These are phyloP conservation scores for Anodontia alba DNA, from an alignment of 2,888 invertebrate genomes.

Conservation along the genomic window DNA sequence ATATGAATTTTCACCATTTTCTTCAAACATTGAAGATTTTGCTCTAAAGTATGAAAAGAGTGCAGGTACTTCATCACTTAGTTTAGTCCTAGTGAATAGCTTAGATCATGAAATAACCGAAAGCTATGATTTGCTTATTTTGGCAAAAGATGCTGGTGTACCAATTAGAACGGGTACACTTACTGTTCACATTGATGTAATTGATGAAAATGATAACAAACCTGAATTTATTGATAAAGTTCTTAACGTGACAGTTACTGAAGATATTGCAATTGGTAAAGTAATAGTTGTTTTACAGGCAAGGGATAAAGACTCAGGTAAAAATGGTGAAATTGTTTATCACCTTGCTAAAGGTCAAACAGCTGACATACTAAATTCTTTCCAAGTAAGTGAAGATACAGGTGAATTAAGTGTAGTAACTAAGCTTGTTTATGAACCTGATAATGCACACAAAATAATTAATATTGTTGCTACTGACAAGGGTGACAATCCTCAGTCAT, in stretches of 20 bases:
- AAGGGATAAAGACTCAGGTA: constrained; percentile 92
- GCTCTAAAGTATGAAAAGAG: constrained; percentile 15
- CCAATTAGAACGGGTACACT: constrained; percentile 66
- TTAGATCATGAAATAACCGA: constrained; percentile 58
- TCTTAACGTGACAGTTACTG: constrained; percentile 58
- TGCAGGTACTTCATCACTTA: constrained; percentile 29
- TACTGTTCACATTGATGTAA: constrained; percentile 57
- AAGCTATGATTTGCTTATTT: constrained; percentile 48
- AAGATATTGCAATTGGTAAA: constrained; percentile 59
- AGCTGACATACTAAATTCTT: constrained; percentile 54
- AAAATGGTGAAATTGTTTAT: constrained; percentile 88
- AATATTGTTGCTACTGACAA: constrained; percentile 65
- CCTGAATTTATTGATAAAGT: constrained; percentile 57
- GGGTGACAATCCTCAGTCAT: constrained; percentile 50
- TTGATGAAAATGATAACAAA: constrained; percentile 71
- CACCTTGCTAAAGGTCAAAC: constrained; percentile 75
- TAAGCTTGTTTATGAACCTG: constrained; percentile 58
- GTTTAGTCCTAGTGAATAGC: constrained; percentile 49
- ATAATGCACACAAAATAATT: constrained; percentile 53
- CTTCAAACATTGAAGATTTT: constrained; percentile 8
- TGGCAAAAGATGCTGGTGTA: constrained; percentile 65
- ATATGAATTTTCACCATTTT: constrained; percentile 54
- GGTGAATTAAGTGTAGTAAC: constrained; percentile 65
- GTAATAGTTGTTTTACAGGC: constrained; percentile 88
- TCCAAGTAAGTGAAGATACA: constrained; percentile 55